Conservation (phyloP, 2,797 vertebrate genomes). For the Tapirus indicus region DNA sequence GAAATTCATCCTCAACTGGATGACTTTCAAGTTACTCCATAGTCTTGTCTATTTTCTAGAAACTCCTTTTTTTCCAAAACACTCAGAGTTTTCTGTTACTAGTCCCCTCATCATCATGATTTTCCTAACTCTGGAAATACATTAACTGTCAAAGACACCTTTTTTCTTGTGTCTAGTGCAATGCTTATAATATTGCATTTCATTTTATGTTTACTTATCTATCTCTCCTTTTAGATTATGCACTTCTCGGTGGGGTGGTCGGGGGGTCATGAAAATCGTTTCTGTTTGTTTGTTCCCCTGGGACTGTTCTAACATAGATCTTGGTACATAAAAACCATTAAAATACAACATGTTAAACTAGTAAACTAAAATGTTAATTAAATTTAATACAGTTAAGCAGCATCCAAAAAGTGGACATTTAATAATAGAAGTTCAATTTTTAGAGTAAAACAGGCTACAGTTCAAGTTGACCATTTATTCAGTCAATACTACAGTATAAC, state of each 20-base stretch:
- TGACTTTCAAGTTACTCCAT: neutral
- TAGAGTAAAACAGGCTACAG: neutral
- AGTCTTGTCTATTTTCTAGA: neutral
- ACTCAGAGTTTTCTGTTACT: neutral
- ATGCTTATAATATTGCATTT: neutral
- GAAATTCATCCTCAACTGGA: neutral
- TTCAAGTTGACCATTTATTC: neutral
- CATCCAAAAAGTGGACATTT: neutral
- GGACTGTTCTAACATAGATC: neutral
- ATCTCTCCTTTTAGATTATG: neutral
- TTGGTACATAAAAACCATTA: neutral
- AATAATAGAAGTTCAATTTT: slow-evolving; percentile 29
- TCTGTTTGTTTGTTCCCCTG: neutral
- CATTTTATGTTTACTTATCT: neutral
- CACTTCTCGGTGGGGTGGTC: neutral
- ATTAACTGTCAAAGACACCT: neutral
- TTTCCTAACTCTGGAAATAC: neutral
- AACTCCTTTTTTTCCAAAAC: slow-evolving; percentile 15
- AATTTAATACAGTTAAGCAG: neutral
- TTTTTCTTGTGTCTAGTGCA: neutral
- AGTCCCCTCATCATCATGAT: neutral
- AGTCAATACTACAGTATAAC: neutral
- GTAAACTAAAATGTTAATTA: neutral
- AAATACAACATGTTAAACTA: neutral
- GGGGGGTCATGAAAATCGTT: neutral